A percentile compares a stretch with the other conserved stretches of the same genome.
Evolutionary conservation across 1,140 invertebrate genomes (phyloP).

Genomic region (Ephestia elutella): DNA sequence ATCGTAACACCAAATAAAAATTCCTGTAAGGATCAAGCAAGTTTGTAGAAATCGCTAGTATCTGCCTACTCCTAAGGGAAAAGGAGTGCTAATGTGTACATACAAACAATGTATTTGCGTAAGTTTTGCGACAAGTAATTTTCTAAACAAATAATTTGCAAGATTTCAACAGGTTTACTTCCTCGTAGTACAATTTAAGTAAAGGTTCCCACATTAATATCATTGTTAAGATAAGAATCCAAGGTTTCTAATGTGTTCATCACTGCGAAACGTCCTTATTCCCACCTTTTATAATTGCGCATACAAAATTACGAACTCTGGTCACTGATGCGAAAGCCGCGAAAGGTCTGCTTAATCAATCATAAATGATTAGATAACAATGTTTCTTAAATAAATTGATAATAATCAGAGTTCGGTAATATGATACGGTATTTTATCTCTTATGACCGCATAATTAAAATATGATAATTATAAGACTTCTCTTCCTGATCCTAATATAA

Average conservation of each 20-base stretch:
- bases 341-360: not conserved
- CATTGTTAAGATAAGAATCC: not conserved
- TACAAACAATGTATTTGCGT: too few species aligned
- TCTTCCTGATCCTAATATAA: too few species aligned
- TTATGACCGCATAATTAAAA: not conserved
- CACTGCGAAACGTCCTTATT: not conserved
- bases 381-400: not conserved
- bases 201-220: not conserved
- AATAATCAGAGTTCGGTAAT: not conserved
- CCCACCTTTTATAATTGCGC: not conserved
- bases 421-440: not conserved
- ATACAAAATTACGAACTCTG: not conserved
- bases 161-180: too few species aligned
- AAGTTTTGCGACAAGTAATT: too few species aligned
- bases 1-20: too few species aligned
- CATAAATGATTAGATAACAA: not conserved
- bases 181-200: too few species aligned
- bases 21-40: too few species aligned
- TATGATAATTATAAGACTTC: too few species aligned
- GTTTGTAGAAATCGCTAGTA: too few species aligned
- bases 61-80: too few species aligned
- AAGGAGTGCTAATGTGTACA: too few species aligned
- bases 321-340: not conserved
- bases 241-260: slow-evolving; percentile 2
- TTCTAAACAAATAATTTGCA: too few species aligned